Evolutionary conservation across 2,797 vertebrate species (phyloP), one percentile per base, ranked within the genome.

Genomic region (Bradypus variegatus): DNA sequence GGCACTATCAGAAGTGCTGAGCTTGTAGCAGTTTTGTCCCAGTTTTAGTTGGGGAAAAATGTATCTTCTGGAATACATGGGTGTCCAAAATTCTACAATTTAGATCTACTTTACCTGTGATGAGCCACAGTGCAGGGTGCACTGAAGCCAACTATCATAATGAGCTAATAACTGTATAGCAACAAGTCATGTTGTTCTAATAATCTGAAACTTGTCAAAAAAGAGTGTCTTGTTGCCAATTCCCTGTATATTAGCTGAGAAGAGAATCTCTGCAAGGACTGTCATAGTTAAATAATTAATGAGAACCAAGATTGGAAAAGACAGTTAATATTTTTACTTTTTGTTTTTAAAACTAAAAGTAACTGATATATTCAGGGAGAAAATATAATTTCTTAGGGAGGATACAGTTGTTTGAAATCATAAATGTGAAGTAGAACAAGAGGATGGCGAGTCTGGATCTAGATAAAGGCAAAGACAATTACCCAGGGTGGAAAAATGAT

Each of bases 281-380:
- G 33, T 33, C 50, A 60, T 41, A 67, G 41, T 7, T 50, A 12
- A 50, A 50, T 60, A 53, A 84, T 36, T 60, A 53, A 84, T 36
- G 38, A 41, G 2, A 81, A 3, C 67, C 4, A 31, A 13, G 15
- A 38, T 0, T 25, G 1, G 5, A 50, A 78, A 4, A 80, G 1
- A 33, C n/a, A 62, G 1, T 10, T n/a, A 14, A 3, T 60, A 69
- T 41, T 45, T 72, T 25, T 91, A 60, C 9, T 13, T 50, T 58
- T 58, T 19, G 41, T 6, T 73, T 70, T 41, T 89, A 77, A 89
- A 87, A 5, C 41, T 89, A n/a, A 50, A 87, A 53, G 36, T 48
- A 19, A 88, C 2, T 53, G 77, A 55, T 82, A 38, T 19, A 48
- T 85, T 25, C 5, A 15, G 33, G 16, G 64, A 33, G 31, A 79